These are phyloP conservation scores for Caradrina kadenii DNA, from an alignment of 2,888 invertebrate species.

Conservation along the genomic window DNA sequence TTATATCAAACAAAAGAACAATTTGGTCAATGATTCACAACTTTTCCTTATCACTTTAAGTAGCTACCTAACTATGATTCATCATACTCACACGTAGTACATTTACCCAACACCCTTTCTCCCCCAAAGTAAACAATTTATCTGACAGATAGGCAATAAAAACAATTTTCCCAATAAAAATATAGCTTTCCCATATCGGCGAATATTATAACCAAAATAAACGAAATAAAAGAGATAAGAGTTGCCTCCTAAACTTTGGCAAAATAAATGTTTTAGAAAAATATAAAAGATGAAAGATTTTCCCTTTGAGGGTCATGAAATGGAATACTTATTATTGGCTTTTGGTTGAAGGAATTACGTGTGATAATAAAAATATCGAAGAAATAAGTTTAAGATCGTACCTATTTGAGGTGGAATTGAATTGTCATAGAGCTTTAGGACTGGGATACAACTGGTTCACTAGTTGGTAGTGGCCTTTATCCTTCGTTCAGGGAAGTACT, in stretches of 20 bases:
- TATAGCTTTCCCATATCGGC: slow-evolving; percentile 28
- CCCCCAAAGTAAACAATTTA: slow-evolving; percentile 44
- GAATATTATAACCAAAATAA: slow-evolving; percentile 50
- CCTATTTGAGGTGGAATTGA: too few relatives aligned
- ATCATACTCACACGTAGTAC: slow-evolving; percentile 11
- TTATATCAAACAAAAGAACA: background rate
- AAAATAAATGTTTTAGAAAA: slow-evolving; percentile 47
- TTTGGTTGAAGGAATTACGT: slow-evolving; percentile 45
- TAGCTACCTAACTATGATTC: slow-evolving; percentile 1
- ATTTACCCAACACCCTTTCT: slow-evolving; percentile 7
- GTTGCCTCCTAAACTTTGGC: slow-evolving; percentile 5
- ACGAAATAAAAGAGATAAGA: slow-evolving; percentile 42
- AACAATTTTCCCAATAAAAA: slow-evolving; percentile 51
- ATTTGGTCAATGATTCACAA: background rate
- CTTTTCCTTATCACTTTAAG: background rate
- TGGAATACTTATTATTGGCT: slow-evolving; percentile 46
- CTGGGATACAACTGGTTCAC: too few relatives aligned
- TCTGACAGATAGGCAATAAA: slow-evolving; percentile 48
- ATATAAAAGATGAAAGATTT: slow-evolving; percentile 46
- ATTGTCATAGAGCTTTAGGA: too few relatives aligned
- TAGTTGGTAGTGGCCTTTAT: too few relatives aligned
- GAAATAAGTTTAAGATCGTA: slow-evolving; percentile 11
- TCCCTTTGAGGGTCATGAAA: slow-evolving; percentile 30
- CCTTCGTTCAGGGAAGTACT: too few relatives aligned
- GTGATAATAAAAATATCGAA: slow-evolving; percentile 12